Evolutionary conservation across 2,888 invertebrate genomes (phyloP).

Genomic region (Escarpia spicata): DNA sequence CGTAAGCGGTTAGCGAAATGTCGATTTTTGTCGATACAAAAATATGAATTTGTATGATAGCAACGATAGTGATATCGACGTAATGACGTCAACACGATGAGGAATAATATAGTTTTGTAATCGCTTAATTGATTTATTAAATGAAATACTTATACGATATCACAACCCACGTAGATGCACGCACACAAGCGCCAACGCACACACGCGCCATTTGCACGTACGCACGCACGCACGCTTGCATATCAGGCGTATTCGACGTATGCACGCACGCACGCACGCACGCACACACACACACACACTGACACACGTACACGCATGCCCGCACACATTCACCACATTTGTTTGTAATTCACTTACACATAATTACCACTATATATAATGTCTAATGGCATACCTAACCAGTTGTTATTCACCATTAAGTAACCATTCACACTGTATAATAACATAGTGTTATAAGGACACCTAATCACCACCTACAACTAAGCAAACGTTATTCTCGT

Average conservation of each 20-base stretch:
- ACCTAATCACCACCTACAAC: background rate
- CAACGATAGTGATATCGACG: background rate
- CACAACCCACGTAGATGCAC: background rate
- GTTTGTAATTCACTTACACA: too few relatives aligned
- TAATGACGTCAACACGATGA: background rate
- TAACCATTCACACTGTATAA: background rate
- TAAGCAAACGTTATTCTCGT: background rate
- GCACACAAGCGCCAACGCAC: background rate
- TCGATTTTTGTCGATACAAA: slow-evolving; percentile 1
- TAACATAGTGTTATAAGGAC: background rate
- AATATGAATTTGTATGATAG: background rate
- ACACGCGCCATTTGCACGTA: background rate
- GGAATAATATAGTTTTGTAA: background rate
- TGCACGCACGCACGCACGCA: background rate
- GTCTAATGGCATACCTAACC: background rate
- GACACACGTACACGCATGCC: background rate
- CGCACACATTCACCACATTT: too few relatives aligned
- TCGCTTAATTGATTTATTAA: background rate
- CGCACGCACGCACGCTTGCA: too few relatives aligned
- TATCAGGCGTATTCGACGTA: background rate
- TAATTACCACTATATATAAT: background rate
- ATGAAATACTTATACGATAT: background rate
- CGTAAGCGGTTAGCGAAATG: background rate
- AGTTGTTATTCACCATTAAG: background rate
- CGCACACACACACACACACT: background rate